Evolutionary conservation across 35 echinoderm and acorn worm genomes (phyloP), one percentile per base, ranked within the genome.

Genomic region (Anneissia japonica): DNA sequence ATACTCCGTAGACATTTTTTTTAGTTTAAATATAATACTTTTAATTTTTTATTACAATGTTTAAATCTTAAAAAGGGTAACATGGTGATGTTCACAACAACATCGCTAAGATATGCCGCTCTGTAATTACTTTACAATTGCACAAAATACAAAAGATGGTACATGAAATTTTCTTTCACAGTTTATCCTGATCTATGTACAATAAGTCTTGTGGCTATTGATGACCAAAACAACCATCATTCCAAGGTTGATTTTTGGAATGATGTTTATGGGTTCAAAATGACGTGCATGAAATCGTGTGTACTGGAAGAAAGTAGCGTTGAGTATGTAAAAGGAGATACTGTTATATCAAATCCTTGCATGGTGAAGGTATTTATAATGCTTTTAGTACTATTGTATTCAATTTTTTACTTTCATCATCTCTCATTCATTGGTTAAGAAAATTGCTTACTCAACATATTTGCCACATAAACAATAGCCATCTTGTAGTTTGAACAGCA

Each of bases 211-310:
- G 92, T 94, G 75, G 96, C 96, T 56, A 46, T 99, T 36, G 90
- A 85, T 38, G 96, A 99, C 45, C 78, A 85, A 37, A 88, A 84
- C 19, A 85, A 38, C 31, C 80, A 91, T 40, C 72, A 74, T 23
- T 87, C 89, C 32, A 74, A 87, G 23, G 76, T 99, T 76, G 89
- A 85, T 46, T 99, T 94, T 87, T 99, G 96, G 96, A 92, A 99
- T 37, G 84, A 94, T 34, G 96, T 99, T 5, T 99, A 99, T 73
- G 96, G 96, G n/a, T 99, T 99, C 84, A 93, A 93, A 81, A 99
- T 99, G 96, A 86, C 89, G 0, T 99, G 96, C 56, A 99, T 99
- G 96, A 99, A 93, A 51, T 86, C 96, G 14, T 86, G 92, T 76
- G 89, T 99, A 0, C 74, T 99, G 51, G 91, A 99, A 34, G 96